Percentiles rank a stretch among this genome's conserved stretches.
phyloP scores from a whole-genome alignment of 2,797 vertebrate species.

The Mycteria americana region DNA sequence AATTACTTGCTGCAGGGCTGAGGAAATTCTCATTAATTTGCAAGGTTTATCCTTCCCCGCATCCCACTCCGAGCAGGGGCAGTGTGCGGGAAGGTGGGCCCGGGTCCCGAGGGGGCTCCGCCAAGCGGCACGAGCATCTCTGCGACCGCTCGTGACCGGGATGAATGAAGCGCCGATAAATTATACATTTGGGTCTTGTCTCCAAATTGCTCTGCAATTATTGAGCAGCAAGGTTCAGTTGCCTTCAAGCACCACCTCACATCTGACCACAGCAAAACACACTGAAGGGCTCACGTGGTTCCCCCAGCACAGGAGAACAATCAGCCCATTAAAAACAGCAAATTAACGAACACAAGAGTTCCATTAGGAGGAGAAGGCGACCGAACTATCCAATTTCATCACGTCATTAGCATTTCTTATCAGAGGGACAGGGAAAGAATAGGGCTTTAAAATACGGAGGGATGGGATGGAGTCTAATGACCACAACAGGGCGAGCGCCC shows the following conservation, averaged over 20 bases:
- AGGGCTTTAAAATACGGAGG: neutral
- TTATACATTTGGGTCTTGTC: conserved; percentile 65
- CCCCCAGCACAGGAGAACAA: conserved; percentile 38
- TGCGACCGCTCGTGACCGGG: neutral
- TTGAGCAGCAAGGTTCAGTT: conserved; percentile 41
- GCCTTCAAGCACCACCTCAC: conserved; percentile 21
- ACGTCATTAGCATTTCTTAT: conserved; percentile 50
- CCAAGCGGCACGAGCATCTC: rapidly evolving
- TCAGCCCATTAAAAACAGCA: conserved; percentile 49
- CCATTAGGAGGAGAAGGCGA: neutral
- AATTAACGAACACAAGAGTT: neutral
- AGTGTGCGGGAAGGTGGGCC: rapidly evolving
- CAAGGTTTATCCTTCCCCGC: neutral
- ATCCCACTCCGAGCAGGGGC: rapidly evolving
- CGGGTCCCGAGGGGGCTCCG: rapidly evolving
- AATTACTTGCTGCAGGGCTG: neutral
- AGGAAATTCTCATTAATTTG: neutral
- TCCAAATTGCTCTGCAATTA: conserved; percentile 67
- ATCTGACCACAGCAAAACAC: neutral
- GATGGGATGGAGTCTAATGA: neutral
- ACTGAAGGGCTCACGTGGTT: neutral
- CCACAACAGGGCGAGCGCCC: neutral
- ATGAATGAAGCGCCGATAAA: conserved; percentile 22
- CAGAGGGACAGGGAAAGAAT: neutral
- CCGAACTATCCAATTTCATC: conserved; percentile 29